Evolutionary conservation across 2,888 invertebrate genomes (phyloP), one percentile per base, ranked within the genome.

Genomic region (Dolichomitus sp.): DNA sequence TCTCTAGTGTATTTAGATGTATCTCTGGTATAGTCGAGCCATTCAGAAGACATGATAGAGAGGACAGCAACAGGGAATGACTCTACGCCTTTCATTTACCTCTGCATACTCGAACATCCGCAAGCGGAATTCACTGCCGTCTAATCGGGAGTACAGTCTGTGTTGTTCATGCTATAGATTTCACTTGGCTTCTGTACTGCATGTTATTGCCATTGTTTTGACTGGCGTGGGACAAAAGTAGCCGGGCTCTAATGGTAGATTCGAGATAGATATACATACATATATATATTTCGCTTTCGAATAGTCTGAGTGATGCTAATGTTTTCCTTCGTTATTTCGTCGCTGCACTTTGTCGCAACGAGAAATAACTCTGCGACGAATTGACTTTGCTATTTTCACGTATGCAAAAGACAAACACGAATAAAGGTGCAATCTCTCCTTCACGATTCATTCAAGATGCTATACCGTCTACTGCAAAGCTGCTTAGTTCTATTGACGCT

Each of bases 351-450:
- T 77, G 66, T 68, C 61, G 61, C 30, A 65, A 77, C 48, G 42
- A 68, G 73, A 77, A 81, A 77, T 68, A 81, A 69, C 54, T 66
- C 68, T 30, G 27, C 33, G 68, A 50, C 63, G 19, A 27, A 27
- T 45, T 14, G 40, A 11, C 40, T 68, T 66, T 50, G 0, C 50
- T 23, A 30, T 50, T 11, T 65, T 37, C 19, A 12, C 37, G 33
- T 70, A 42, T 23, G 27, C 27, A 68, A 17, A 57, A 37, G 50
- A 27, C 57, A 73, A 75, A 75, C 45, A 63, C 30, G 54, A 69
- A 74, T 74, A 61, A 69, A 61, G 59, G 65, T 57, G 72, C 57
- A 79, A 79, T 79, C 54, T 79, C 57, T 69, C 9, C 37, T 65
- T 7, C 42, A 19, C 45, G n/a, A 57, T 70, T 77, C 72, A 63